phyloP scores from a whole-genome alignment of 2,797 vertebrate genomes.

The Anabacerthia variegaticeps region DNA sequence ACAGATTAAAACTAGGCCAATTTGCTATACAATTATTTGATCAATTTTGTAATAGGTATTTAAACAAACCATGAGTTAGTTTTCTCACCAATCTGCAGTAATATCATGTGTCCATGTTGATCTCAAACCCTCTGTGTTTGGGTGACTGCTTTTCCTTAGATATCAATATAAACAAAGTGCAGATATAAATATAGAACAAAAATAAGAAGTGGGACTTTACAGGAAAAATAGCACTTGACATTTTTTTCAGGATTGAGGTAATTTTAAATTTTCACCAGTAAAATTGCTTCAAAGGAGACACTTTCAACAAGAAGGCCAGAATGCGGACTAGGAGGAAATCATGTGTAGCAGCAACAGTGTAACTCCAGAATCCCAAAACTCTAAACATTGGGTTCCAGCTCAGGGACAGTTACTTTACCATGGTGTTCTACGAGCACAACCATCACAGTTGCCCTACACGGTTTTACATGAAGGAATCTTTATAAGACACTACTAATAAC shows the following conservation, averaged over 20 bases:
- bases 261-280: neutral
- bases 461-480: neutral
- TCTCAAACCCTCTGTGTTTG: neutral
- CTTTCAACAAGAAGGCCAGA: neutral
- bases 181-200: neutral
- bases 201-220: neutral
- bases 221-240: neutral
- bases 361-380: neutral
- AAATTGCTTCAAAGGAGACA: neutral
- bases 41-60: neutral
- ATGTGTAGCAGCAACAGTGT: accelerated
- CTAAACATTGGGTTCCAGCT: neutral
- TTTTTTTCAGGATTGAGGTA: neutral
- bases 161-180: neutral
- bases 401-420: neutral
- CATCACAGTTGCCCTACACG: neutral
- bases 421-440: neutral
- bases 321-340: neutral
- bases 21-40: neutral
- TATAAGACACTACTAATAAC: neutral
- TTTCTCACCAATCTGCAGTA: neutral
- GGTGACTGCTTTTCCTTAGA: neutral
- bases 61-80: neutral
- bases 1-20: neutral
- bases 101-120: neutral